Conservation (phyloP, 2,888 invertebrate genomes). For the Synanthedon myopaeformis region DNA sequence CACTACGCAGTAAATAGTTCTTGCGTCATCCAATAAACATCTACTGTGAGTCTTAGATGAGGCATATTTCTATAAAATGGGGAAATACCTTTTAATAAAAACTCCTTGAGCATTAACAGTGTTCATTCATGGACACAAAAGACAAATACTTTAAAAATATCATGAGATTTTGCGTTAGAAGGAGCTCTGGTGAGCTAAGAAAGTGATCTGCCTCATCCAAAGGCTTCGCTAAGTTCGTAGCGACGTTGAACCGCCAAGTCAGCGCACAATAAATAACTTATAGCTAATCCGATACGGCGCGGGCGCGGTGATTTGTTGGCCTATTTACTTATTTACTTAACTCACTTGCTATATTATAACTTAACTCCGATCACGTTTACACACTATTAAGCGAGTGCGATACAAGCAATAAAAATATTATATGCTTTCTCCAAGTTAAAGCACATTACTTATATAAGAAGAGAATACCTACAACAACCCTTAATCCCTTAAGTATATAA, state of each 20-base stretch:
- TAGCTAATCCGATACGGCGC: conserved; percentile 53
- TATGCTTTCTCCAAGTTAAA: too few relatives aligned
- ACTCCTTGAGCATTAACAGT: too few relatives aligned
- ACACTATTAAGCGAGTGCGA: neutral
- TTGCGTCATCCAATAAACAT: conserved; percentile 4
- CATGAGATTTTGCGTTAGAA: too few relatives aligned
- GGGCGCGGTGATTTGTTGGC: conserved; percentile 50
- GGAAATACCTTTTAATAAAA: too few relatives aligned
- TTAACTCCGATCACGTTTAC: conserved; percentile 10
- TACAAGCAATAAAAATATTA: neutral
- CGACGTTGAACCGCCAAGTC: conserved; percentile 32
- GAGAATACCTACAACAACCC: too few relatives aligned
- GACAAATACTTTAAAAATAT: too few relatives aligned
- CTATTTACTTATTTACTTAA: conserved; percentile 51
- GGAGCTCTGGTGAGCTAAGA: too few relatives aligned
- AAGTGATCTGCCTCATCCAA: neutral
- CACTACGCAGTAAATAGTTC: conserved; percentile 11
- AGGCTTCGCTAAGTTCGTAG: neutral
- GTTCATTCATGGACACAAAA: too few relatives aligned
- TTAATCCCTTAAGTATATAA: conserved; percentile 16
- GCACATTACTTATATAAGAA: too few relatives aligned
- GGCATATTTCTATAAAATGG: conserved; percentile 6
- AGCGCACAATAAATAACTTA: conserved; percentile 58
- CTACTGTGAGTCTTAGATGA: conserved; percentile 8
- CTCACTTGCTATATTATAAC: conserved; percentile 13